Base-by-base conservation (phyloP, 1,140 invertebrate species). In the Drosophila watanabei region DNA sequence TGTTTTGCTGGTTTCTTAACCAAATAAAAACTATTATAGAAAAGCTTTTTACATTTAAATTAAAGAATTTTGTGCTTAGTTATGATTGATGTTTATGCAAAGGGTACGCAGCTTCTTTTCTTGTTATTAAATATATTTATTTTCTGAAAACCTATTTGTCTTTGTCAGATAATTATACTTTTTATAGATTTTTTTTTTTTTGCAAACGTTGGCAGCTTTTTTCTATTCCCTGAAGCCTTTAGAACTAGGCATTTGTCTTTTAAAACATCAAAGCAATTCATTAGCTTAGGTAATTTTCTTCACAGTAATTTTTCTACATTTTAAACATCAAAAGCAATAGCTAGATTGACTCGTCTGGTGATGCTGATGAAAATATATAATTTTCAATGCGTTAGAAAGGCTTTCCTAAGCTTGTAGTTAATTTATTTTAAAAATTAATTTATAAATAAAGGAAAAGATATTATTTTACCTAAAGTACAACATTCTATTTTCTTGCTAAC, bases 181-280 rank as follows among this genome's bases (percentile, higher is more conserved):
- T 13, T 30, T 52, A 51, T 37, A 58, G 2, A 35, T 45, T 33
- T 35, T 49, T 45, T 33, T 35, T 49, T 28, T 61, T 66, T 63
- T 24, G 24, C 8, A 33, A 69, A 49, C 0, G 30, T 18, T 6
- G n/a, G 16, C 14, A 39, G 16, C 37, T 37, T n/a, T 8, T 14
- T 28, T 16, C 18, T 6, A 48, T 48, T 48, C 8, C 28, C 28
- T 14, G 13, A 45, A 30, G 5, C 28, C 14, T 60, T 32, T 60
- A 20, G 11, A 64, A 41, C 51, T 41, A n/a, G 28, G 0, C 52
- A 64, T 64, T 64, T 20, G 30, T 64, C 61, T 59, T 58, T n/a
- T 7, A 59, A 7, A 10, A 64, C 28, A 59, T 59, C 52, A 59
- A 64, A 64, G 52, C 6, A 52, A 33, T 52, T 4, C 3, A 14